Evolutionary conservation across 1,140 invertebrate species (phyloP), one percentile per base, ranked within the genome.

Genomic region (Drosophila chauvacae): DNA sequence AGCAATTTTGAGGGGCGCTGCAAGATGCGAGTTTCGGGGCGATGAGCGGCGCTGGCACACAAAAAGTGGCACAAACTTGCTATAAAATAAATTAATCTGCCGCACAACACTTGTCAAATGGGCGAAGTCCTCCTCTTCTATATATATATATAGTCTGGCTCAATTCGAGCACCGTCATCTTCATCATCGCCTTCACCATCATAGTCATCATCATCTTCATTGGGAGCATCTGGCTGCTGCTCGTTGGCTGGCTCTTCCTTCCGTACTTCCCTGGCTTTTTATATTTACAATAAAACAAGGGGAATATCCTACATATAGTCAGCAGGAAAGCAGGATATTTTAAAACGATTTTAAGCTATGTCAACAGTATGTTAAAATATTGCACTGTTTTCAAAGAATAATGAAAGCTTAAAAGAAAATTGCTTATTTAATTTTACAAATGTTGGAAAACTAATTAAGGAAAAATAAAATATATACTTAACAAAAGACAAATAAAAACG

Each of bases 1-100:
- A 80, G 30, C 51, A 42, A 61, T 65, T 81, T 81, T 42, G 20
- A 33, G 60, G 26, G 37, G 60, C 35, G 28, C 47, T 50, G 51
- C 60, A 72, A 47, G 33, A 28, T 14, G 39, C 45, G 18, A 44
- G 33, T 30, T 66, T 47, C 58, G 33, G 42, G 35, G 45, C 33
- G 30, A n/a, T 44, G 41, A 77, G 53, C 41, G 41, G 50, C 11
- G 37, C 28, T 53, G 45, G 44, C 35, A 56, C 56, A 77, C 69
- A 57, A 76, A 80, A 84, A 71, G 65, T 84, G 76, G 72, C 72
- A 80, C 62, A 84, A 80, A 84, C 53, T 81, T 71, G 82, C 81
- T 65, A 85, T 85, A 69, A 85, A 85, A 85, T 85, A 85, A 85
- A 85, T 85, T 85, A 85, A 86, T 81, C 82, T 85, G 78, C 57